phyloP scores from a whole-genome alignment of 1,140 invertebrate species.

The Bradynema listronoti region DNA sequence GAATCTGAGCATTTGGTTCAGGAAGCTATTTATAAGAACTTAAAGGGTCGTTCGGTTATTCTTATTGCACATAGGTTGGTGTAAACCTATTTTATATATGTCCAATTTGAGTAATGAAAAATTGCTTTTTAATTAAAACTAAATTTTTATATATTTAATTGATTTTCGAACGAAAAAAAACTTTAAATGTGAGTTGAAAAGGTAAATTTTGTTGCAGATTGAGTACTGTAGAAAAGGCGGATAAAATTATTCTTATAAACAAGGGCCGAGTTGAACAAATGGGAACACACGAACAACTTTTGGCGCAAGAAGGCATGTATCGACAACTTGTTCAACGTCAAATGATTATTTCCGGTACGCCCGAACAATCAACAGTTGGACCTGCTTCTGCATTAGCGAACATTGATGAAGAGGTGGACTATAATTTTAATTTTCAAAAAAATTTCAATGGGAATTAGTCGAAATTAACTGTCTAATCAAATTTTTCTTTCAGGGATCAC shows the following conservation, averaged over 20 bases:
- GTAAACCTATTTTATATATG: no score
- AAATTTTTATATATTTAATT: no score
- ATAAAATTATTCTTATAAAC: conserved; percentile 59
- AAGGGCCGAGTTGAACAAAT: conserved; percentile 35
- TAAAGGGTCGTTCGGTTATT: conserved; percentile 61
- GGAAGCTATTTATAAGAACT: conserved; percentile 58
- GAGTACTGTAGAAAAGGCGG: conserved; percentile 60
- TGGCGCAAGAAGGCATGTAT: conserved; percentile 36
- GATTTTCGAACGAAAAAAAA: conserved; percentile 6
- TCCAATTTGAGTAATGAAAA: no score
- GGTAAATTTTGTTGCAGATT: conserved; percentile 43
- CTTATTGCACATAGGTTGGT: conserved; percentile 62
- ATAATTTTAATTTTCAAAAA: neutral
- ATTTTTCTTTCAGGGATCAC: neutral
- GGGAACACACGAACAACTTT: conserved; percentile 30
- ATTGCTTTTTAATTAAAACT: no score
- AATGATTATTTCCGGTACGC: conserved; percentile 23
- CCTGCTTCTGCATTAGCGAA: neutral
- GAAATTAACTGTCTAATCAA: neutral
- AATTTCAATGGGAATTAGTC: neutral
- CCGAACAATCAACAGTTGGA: neutral
- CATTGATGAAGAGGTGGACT: neutral
- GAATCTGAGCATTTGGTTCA: conserved; percentile 44
- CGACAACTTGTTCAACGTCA: conserved; percentile 37
- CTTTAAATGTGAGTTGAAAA: neutral